Conservation (phyloP, 2,888 invertebrate genomes). For the Tetragonula carbonaria region DNA sequence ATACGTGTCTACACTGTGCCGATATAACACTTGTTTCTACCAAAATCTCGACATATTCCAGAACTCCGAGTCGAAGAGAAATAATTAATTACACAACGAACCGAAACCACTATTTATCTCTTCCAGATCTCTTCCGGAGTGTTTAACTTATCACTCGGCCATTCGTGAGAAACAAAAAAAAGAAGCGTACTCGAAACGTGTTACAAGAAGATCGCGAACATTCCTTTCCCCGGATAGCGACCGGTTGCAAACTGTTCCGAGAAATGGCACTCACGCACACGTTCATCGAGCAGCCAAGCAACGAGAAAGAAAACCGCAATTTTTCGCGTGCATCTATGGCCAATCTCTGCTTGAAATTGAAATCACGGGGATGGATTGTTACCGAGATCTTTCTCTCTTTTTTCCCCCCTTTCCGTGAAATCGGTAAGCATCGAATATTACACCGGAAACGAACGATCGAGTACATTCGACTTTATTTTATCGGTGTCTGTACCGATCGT, state of each 20-base stretch:
- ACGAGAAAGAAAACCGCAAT: constrained; percentile 11
- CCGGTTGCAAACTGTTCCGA: neutral
- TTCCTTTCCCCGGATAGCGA: neutral
- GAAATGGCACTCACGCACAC: neutral
- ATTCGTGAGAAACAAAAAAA: too few species aligned
- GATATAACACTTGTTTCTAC: too few species aligned
- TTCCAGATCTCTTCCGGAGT: neutral
- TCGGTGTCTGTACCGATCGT: neutral
- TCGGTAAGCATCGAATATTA: neutral
- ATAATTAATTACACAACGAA: neutral
- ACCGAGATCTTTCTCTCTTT: neutral
- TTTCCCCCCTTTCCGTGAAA: neutral
- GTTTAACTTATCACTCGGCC: neutral
- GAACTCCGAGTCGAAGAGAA: neutral
- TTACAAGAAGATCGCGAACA: neutral
- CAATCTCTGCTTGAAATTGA: neutral
- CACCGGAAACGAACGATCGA: neutral
- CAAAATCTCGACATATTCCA: too few species aligned
- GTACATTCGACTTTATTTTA: neutral
- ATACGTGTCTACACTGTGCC: too few species aligned
- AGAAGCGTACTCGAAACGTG: neutral
- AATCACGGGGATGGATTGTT: neutral
- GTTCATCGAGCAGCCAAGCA: constrained; percentile 2
- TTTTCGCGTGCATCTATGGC: constrained; percentile 25
- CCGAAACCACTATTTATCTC: neutral